Conservation (phyloP, 1,140 invertebrate genomes). For the Trichonephila clavata region DNA sequence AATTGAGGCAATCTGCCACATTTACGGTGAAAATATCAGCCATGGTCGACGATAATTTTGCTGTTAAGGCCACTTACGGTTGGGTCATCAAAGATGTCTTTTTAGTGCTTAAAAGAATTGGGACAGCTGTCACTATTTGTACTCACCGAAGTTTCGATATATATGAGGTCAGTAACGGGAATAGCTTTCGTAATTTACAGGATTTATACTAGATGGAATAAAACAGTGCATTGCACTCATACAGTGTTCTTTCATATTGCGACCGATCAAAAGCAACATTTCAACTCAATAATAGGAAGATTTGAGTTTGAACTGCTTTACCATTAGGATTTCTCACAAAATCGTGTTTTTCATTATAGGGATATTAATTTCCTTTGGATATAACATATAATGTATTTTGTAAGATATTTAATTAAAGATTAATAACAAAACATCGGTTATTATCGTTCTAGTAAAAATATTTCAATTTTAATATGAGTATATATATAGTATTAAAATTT, state of each 20-base stretch:
- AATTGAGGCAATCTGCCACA: slow-evolving; percentile 51
- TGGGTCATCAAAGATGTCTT: slow-evolving; percentile 56
- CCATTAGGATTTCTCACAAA: too few species aligned
- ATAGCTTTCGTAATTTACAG: slow-evolving; percentile 61
- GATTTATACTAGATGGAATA: slow-evolving; percentile 23
- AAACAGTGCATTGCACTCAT: not conserved
- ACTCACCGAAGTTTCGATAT: slow-evolving; percentile 44
- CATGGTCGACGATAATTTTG: slow-evolving; percentile 55
- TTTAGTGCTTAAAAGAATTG: slow-evolving; percentile 64
- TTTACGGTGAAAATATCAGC: slow-evolving; percentile 52
- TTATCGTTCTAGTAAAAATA: too few species aligned
- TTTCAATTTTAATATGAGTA: too few species aligned
- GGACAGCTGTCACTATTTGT: slow-evolving; percentile 65
- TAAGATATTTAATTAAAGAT: too few species aligned
- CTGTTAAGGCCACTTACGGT: slow-evolving; percentile 68
- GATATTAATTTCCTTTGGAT: too few species aligned
- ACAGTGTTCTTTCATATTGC: not conserved
- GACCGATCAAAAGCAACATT: not conserved
- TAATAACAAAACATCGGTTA: too few species aligned
- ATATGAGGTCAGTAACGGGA: slow-evolving; percentile 59
- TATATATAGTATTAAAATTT: too few species aligned
- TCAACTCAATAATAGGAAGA: too few species aligned
- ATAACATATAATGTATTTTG: too few species aligned
- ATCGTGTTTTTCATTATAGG: too few species aligned
- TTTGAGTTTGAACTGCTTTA: too few species aligned